Conservation (phyloP, 2,888 invertebrate genomes). For the Sialis lutaria region DNA sequence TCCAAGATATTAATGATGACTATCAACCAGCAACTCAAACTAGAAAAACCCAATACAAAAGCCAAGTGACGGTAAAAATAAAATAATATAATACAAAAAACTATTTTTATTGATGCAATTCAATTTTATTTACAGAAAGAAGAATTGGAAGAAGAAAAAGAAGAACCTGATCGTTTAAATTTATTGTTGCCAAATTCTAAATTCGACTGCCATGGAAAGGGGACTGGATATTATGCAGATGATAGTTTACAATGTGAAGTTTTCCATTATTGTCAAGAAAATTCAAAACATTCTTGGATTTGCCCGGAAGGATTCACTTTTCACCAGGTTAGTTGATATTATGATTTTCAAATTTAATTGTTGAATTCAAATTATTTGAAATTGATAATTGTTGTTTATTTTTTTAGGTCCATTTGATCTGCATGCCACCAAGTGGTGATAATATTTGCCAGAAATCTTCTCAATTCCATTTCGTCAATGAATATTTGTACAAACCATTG, state of each 20-base stretch:
- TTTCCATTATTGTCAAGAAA: slow-evolving; percentile 86
- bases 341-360: not conserved
- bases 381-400: slow-evolving; percentile 3
- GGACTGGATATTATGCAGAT: slow-evolving; percentile 83
- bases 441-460: slow-evolving; percentile 80
- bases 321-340: slow-evolving; percentile 43
- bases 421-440: slow-evolving; percentile 80
- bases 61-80: too few species aligned
- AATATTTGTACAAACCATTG: slow-evolving; percentile 76
- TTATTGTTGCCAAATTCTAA: slow-evolving; percentile 65
- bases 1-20: too few species aligned
- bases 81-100: too few species aligned
- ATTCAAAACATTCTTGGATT: slow-evolving; percentile 80
- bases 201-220: slow-evolving; percentile 63
- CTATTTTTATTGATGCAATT: not conserved
- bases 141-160: slow-evolving; percentile 56
- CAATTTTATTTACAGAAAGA: slow-evolving; percentile 26
- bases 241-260: slow-evolving; percentile 78
- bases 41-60: too few species aligned
- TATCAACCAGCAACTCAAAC: too few species aligned
- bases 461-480: slow-evolving; percentile 83
- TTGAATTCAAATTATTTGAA: not conserved
- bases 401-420: slow-evolving; percentile 72
- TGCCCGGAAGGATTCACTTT: slow-evolving; percentile 82
- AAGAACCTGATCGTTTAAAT: slow-evolving; percentile 71